Evolutionary conservation across 2,797 vertebrate genomes (phyloP), one percentile per base, ranked within the genome.

Genomic region (Rhinella marina): DNA sequence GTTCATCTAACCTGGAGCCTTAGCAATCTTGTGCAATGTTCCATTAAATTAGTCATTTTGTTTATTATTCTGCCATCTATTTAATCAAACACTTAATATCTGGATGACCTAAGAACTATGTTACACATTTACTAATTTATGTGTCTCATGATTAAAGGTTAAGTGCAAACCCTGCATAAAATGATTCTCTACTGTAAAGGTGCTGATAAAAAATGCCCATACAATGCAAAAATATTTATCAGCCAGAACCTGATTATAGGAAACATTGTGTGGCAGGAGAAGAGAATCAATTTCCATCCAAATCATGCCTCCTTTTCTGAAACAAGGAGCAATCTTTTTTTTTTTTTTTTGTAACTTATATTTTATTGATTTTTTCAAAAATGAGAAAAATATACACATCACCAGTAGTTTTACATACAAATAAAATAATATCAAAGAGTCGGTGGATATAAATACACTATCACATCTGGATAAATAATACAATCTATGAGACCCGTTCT

Each of bases 81-180:
- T 54, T 52, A 59, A 54, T 50, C 25, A 84, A 62, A 64, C n/a
- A 76, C 21, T 64, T 81, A 64, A 87, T 88, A 86, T 73, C 1
- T 0, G 19, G 27, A 16, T 66, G 88, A 75, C 86, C 90, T 87
- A 73, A 86, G 88, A 88, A 92, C 87, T 81, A 70, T 87, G 90
- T 92, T 93, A 92, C 93, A 91, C 59, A 91, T 92, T 92, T 86
- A 92, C 90, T 78, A 76, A 73, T 89, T 86, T 83, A 90, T 86
- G 72, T 54, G 87, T 87, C 79, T 85, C 3, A 5, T 90, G 88
- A 87, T 87, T 90, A 91, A 83, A 84, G 66, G 84, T 87, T 32
- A 85, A 86, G 87, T 84, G 84, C 78, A 79, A 73, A 75, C 57
- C 84, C 77, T 84, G 79, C 72, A 86, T 32, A 76, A 89, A 82